Evolutionary conservation across 2,797 vertebrate genomes (phyloP).

Genomic region (Cichlasoma orientale): DNA sequence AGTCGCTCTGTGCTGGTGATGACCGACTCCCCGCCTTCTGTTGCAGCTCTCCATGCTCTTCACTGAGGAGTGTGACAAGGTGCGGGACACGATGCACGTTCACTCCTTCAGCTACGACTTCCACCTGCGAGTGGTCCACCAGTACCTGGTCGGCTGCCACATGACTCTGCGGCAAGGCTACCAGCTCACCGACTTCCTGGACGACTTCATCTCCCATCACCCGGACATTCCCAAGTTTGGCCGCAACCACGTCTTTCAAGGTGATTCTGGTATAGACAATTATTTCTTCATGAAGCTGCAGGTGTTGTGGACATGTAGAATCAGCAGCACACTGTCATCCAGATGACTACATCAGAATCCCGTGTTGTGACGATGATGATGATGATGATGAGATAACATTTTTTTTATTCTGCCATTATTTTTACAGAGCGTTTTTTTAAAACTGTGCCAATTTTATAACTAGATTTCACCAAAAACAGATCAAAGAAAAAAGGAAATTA

Average conservation of each 20-base stretch:
- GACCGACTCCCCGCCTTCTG: constrained; percentile 16
- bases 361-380: not conserved
- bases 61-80: constrained; percentile 98
- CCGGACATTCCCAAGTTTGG: constrained; percentile 96
- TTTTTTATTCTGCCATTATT: not conserved
- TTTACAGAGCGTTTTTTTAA: not conserved
- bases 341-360: not conserved
- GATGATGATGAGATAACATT: not conserved
- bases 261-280: constrained; percentile 60
- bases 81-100: constrained; percentile 96
- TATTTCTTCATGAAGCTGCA: not conserved
- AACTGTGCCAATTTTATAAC: not conserved
- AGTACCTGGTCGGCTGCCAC: constrained; percentile 93
- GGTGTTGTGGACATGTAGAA: not conserved
- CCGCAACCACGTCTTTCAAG: constrained; percentile 95
- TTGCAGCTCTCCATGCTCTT: constrained; percentile 97
- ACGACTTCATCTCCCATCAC: constrained; percentile 95
- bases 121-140: constrained; percentile 95
- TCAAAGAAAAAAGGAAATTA: not conserved
- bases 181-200: constrained; percentile 94
- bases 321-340: not conserved
- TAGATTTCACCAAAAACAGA: not conserved
- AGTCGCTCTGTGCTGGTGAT: not conserved
- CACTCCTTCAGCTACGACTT: constrained; percentile 99
- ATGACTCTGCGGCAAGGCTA: constrained; percentile 95